Base-by-base conservation (phyloP, 64 coral and sea anemone species). In the Porites australiensis region DNA sequence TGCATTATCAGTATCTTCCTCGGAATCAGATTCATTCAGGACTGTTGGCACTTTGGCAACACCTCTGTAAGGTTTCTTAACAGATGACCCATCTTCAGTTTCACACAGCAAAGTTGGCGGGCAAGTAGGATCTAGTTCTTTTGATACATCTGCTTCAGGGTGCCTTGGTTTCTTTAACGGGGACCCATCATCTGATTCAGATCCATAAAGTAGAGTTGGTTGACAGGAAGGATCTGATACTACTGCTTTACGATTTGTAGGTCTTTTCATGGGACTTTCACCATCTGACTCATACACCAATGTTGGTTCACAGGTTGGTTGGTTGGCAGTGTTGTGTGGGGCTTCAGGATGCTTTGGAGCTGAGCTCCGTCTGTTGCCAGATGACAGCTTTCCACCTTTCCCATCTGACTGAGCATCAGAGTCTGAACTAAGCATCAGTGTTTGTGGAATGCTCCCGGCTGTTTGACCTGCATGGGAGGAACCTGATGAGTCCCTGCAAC, bases 211-310 rank as follows among this genome's bases (percentile, higher is more conserved):
- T 14, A 90, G 67, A 45, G 88, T 90, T 45, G 88, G 47, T 22
- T 62, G 63, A 90, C 77, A 90, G 43, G 64, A 58, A 14, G 48
- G 81, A 2, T 64, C 23, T 12, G 20, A 11, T 6, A n/a, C 67
- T 65, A 54, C 20, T 68, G 14, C 63, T 64, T 49, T 16, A 22
- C 46, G 63, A 46, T 84, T 13, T 60, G 15, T 84, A 6, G 81
- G 81, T 64, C 81, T 84, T 21, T 90, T 90, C 37, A 59, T 46
- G 15, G 88, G 88, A 22, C 65, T 90, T 23, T 69, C 79, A 81
- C 60, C 64, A 6, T 90, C 61, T 18, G 88, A 90, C 45, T 82
- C 64, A 81, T 82, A 90, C 64, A 90, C 45, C 44, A 90, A 69
- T 47, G 88, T 90, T 19, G 88, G 63, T 10, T 50, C 50, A 81